Evolutionary conservation across 2,113 vertebrate genomes (phyloP), one percentile per base, ranked within the genome.

Genomic region (Urocitellus parryii): DNA sequence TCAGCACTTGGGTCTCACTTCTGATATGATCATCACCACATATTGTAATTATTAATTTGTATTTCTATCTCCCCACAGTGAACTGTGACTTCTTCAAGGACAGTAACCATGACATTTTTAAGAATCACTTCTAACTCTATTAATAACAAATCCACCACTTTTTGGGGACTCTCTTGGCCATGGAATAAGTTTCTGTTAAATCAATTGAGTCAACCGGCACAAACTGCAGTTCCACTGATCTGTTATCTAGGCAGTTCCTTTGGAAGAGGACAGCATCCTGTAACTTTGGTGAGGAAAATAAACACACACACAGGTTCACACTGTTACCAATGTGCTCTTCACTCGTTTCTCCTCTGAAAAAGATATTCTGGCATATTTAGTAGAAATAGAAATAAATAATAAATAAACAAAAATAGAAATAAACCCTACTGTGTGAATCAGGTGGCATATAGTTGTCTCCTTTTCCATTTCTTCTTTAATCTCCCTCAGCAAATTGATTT

Each of bases 401-500:
- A 61, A 61, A 25, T 61, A 61, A 24, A 88, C 73, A 32, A 78
- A 92, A 34, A 92, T 37, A 68, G 42, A 95, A 94, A 91, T 58
- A 84, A 89, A 89, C 53, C 63, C 5, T 53, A 32, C 78, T 78
- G 56, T 56, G 45, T 32, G 90, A 83, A 90, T 88, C 34, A 85
- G 86, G 68, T 16, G 70, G 37, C 20, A 72, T 12, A 58, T 67
- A 39, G 9, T 84, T n/a, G 56, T 56, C 56, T 84, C 12, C 18
- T 79, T 90, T 53, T 22, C 65, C 37, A 29, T 80, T 96, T 11
- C 53, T 91, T 82, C n/a, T 89, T 96, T 92, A 94, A 88, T 83
- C n/a, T 93, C 79, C 65, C 68, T 89, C 56, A 96, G 79, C 68
- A 97, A 96, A 74, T 83, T 81, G 76, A 96, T 94, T 83, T 83